Percentiles rank a stretch among this genome's conserved stretches.
These are phyloP conservation scores for Plebejus melissa DNA, from an alignment of 2,888 invertebrate species.

Conservation along the genomic window DNA sequence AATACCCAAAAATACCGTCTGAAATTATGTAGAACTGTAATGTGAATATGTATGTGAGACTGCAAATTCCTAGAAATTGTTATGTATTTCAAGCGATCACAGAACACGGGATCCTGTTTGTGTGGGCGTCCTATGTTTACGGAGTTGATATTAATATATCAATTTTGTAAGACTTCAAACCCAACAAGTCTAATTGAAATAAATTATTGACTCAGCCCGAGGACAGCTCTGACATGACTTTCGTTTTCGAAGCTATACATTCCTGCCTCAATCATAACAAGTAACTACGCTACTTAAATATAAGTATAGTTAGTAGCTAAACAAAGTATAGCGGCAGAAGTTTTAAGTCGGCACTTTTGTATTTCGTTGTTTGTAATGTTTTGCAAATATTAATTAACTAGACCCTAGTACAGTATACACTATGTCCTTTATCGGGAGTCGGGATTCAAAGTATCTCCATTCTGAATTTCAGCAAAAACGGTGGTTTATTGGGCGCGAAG, in stretches of 20 bases:
- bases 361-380: too few species aligned
- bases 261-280: conserved; percentile 11
- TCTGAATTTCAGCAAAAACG: too few species aligned
- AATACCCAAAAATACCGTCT: too few species aligned
- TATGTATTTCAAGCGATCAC: not conserved
- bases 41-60: not conserved
- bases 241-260: conserved; percentile 16
- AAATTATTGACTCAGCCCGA: conserved; percentile 19
- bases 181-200: conserved; percentile 25
- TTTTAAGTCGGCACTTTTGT: too few species aligned
- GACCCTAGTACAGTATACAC: too few species aligned
- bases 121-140: conserved; percentile 4
- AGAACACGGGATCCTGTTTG: not conserved
- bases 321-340: too few species aligned
- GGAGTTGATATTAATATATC: conserved; percentile 20
- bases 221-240: conserved; percentile 22
- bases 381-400: too few species aligned
- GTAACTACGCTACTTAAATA: not conserved
- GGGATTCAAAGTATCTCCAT: too few species aligned
- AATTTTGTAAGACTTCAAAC: conserved; percentile 25
- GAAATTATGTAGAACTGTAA: too few species aligned
- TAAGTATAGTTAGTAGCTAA: not conserved
- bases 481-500: too few species aligned
- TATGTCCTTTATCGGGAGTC: too few species aligned
- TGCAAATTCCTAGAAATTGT: not conserved